Base-by-base conservation (phyloP, 2,113 vertebrate species). In the Phalacrocorax aristotelis region DNA sequence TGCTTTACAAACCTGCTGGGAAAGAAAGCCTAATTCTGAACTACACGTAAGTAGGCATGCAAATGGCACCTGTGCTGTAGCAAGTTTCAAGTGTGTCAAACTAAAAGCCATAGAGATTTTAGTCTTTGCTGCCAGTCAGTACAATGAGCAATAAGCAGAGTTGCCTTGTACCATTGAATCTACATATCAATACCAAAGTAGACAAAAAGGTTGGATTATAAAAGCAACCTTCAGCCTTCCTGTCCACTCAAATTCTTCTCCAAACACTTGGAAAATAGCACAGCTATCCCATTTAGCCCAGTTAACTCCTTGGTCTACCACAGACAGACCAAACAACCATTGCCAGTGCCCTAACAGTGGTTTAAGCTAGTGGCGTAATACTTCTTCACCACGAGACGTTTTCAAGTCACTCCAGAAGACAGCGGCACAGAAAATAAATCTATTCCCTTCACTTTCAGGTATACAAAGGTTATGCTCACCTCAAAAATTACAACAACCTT, bases 11-110 rank as follows among this genome's bases (percentile, higher is more conserved):
- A 40, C n/a, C 29, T 0, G 2, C 15, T 26, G 9, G 34, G 51
- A 55, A 26, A 81, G 29, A 51, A 85, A 52, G 20, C 14, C 85
- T 36, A 6, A 25, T 23, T 66, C n/a, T 60, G 36, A 83, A 80
- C 32, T 29, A 14, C 49, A 15, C 0, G 0, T 3, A 51, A 27
- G 17, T 2, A 60, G 38, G 15, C 1, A 0, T 21, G 25, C 40
- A 42, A 44, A 49, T 2, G 5, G 48, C 69, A 87, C 62, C 44
- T 11, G 25, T 34, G 49, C 46, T 72, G 68, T 15, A 62, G 18
- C 13, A 13, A 34, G 34, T 9, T 65, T 32, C 40, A 64, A 40
- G 21, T 0, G 20, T 32, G 55, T 64, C 83, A 75, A 74, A 57
- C 36, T 70, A 23, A 62, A 87, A 65, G n/a, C 27, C 32, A 62